These are phyloP conservation scores for Eristalis intricaria DNA, from an alignment of 2,888 invertebrate genomes.

Conservation along the genomic window DNA sequence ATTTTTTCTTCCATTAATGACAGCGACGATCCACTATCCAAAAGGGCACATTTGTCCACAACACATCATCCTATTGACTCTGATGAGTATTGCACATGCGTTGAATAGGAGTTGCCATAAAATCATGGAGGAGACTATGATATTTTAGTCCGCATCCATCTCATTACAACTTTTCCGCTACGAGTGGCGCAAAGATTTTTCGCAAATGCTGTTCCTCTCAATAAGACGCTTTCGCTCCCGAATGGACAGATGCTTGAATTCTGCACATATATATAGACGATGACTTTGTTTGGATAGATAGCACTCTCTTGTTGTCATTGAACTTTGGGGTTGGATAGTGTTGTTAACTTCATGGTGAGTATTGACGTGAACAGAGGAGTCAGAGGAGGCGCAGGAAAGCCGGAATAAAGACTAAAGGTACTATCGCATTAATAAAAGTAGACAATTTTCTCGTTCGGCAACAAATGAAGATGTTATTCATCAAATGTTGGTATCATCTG, in stretches of 20 bases:
- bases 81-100: neutral
- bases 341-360: neutral
- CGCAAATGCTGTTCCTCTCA: neutral
- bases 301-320: neutral
- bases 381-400: no score
- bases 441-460: no score
- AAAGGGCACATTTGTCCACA: conserved; percentile 1
- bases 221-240: neutral
- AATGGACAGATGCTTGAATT: neutral
- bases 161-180: neutral
- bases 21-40: neutral
- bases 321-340: neutral
- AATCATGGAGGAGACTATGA: conserved; percentile 37
- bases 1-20: neutral
- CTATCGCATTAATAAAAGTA: no score
- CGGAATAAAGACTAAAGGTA: no score
- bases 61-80: neutral
- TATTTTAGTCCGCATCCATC: conserved; percentile 27
- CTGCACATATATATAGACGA: neutral
- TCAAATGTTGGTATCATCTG: no score
- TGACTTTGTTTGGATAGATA: no score
- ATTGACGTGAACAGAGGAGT: neutral
- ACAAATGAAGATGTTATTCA: no score
- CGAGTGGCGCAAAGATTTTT: neutral
- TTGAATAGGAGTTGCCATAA: neutral